phyloP scores from a whole-genome alignment of 2,797 vertebrate species.

The Enteromius afrohamiltoni region DNA sequence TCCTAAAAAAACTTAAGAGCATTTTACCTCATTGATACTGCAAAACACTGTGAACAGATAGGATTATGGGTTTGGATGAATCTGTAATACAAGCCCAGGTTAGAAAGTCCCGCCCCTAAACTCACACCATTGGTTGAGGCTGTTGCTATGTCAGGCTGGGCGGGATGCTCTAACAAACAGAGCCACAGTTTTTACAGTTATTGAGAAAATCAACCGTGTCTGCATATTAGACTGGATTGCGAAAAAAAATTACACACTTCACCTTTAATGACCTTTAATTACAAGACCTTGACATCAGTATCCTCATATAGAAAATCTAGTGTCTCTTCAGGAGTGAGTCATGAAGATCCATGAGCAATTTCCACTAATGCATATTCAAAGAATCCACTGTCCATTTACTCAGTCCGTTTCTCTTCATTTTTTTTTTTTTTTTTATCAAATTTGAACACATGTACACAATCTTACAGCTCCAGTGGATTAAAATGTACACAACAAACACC shows the following conservation, averaged over 20 bases:
- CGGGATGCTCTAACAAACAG: conserved; percentile 23
- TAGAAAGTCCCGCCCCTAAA: not conserved
- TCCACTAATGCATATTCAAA: conserved; percentile 22
- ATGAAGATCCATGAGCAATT: conserved; percentile 18
- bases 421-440: too few relatives aligned
- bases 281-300: conserved; percentile 13
- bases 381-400: not conserved
- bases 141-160: not conserved
- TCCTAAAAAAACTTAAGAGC: not conserved
- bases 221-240: not conserved
- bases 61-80: not conserved
- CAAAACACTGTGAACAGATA: not conserved
- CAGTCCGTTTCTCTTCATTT: not conserved
- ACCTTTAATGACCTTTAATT: conserved; percentile 33
- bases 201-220: not conserved
- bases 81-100: not conserved
- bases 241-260: conserved; percentile 11
- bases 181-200: not conserved
- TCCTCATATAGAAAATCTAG: conserved; percentile 9
- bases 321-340: conserved; percentile 17
- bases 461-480: not conserved
- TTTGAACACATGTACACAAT: conserved; percentile 5
- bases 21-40: not conserved
- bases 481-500: conserved; percentile 14
- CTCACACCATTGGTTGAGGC: not conserved